Evolutionary conservation across 1,140 invertebrate species (phyloP).

Genomic region (Scaptomyza hsui): DNA sequence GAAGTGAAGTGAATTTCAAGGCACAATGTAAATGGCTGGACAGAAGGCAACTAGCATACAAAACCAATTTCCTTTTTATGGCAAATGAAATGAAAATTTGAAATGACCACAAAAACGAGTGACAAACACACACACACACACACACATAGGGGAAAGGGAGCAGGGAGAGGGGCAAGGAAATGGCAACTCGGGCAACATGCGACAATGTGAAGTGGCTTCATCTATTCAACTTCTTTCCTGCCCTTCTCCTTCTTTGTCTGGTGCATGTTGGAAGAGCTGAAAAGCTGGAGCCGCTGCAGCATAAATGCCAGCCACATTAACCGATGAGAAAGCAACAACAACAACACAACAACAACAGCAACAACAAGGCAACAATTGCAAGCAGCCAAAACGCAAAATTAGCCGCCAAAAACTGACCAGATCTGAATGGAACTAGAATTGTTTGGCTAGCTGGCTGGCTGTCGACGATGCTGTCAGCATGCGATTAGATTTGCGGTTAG

Average conservation of each 20-base stretch:
- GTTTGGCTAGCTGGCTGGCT: constrained; percentile 14
- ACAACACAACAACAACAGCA: too few relatives aligned
- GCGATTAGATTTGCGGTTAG: constrained; percentile 18
- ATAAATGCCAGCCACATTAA: constrained; percentile 52
- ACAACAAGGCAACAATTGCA: too few relatives aligned
- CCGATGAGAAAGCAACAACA: constrained; percentile 15
- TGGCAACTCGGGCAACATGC: constrained; percentile 60
- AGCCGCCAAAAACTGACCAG: constrained; percentile 47
- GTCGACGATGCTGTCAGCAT: constrained; percentile 23
- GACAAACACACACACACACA: constrained; percentile 36
- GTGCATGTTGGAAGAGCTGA: constrained; percentile 35
- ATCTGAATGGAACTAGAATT: constrained; percentile 19
- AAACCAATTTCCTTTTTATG: constrained; percentile 82
- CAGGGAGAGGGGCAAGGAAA: constrained; percentile 29
- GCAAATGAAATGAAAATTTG: constrained; percentile 82
- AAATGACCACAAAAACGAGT: constrained; percentile 77
- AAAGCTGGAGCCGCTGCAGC: constrained; percentile 2
- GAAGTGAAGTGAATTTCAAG: constrained; percentile 9
- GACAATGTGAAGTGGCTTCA: constrained; percentile 48
- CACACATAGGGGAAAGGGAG: too few relatives aligned
- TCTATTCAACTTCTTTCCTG: not conserved
- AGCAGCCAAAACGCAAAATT: constrained; percentile 60
- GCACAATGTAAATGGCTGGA: constrained; percentile 19
- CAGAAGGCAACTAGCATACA: constrained; percentile 68
- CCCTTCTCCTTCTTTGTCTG: not conserved